These are phyloP conservation scores for Ips nitidus DNA, from an alignment of 1,140 invertebrate genomes.

Conservation along the genomic window DNA sequence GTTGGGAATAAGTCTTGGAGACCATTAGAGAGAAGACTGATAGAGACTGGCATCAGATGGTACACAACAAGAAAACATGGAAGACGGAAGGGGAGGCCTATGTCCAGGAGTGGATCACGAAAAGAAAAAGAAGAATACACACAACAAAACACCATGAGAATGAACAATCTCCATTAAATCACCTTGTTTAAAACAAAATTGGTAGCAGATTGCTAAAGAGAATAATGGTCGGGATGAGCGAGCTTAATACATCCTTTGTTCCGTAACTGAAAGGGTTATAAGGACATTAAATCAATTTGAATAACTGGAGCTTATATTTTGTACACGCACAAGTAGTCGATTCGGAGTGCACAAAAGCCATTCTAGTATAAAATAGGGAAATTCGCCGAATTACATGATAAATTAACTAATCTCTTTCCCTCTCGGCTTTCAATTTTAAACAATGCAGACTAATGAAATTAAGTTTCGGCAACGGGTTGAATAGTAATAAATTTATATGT, in stretches of 20 bases:
- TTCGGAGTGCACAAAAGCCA: slow-evolving; percentile 42
- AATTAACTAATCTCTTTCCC: slow-evolving; percentile 51
- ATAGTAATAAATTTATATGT: slow-evolving; percentile 53
- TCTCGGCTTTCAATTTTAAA: slow-evolving; percentile 51
- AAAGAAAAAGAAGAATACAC: no score
- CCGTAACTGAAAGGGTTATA: slow-evolving; percentile 17
- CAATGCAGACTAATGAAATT: slow-evolving; percentile 53
- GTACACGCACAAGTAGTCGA: slow-evolving; percentile 43
- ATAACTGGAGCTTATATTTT: slow-evolving; percentile 44
- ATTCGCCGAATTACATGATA: slow-evolving; percentile 51
- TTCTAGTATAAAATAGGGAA: slow-evolving; percentile 46
- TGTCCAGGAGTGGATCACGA: no score
- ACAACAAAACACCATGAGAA: no score
- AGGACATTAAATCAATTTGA: slow-evolving; percentile 41
- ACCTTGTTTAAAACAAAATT: no score
- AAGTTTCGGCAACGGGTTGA: slow-evolving; percentile 53
- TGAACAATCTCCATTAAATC: no score
- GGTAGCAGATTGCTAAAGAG: no score
- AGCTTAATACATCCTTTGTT: slow-evolving; percentile 7
- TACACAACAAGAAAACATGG: no score
- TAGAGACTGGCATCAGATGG: no score
- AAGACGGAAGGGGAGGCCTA: no score
- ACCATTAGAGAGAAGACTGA: no score
- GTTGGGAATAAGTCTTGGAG: no score
- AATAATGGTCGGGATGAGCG: no score